Percentiles rank a stretch among this genome's conserved stretches.
These are phyloP conservation scores for Acleris cristana DNA, from an alignment of 2,888 invertebrate genomes.

Conservation along the genomic window DNA sequence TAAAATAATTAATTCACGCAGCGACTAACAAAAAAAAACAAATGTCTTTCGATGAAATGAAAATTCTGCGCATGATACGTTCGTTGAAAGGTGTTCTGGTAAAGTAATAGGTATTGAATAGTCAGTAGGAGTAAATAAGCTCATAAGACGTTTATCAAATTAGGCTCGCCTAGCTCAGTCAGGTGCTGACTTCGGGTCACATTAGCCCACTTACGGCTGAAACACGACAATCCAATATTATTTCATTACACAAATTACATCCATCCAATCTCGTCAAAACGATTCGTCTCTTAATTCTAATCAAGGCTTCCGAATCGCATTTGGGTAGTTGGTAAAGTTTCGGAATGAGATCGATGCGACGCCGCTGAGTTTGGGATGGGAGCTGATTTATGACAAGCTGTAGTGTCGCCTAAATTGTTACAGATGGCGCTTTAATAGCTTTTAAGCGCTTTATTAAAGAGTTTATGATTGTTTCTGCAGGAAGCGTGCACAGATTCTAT, in stretches of 20 bases:
- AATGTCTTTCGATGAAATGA: no score
- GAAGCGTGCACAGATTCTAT: no score
- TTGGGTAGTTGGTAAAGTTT: constrained; percentile 12
- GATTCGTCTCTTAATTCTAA: constrained; percentile 14
- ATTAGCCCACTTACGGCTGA: constrained; percentile 1
- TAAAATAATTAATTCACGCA: no score
- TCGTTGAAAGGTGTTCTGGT: no score
- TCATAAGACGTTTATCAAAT: not conserved
- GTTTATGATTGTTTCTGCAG: no score
- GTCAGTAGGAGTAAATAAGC: no score
- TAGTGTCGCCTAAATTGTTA: no score
- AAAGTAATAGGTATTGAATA: no score
- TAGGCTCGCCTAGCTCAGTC: not conserved
- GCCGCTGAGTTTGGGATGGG: not conserved
- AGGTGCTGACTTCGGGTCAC: constrained; percentile 11
- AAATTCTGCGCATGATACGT: no score
- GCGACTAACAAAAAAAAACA: no score
- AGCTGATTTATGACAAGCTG: not conserved
- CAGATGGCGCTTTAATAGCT: no score
- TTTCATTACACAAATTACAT: constrained; percentile 12
- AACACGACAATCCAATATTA: constrained; percentile 7
- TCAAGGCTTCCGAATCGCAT: constrained; percentile 10
- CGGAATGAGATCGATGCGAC: not conserved
- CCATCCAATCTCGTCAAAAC: constrained; percentile 21
- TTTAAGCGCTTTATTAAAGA: no score